Percentiles rank a stretch among this genome's conserved stretches.
Evolutionary conservation across 2,797 vertebrate species (phyloP).

Genomic region (Myotis daubentonii): DNA sequence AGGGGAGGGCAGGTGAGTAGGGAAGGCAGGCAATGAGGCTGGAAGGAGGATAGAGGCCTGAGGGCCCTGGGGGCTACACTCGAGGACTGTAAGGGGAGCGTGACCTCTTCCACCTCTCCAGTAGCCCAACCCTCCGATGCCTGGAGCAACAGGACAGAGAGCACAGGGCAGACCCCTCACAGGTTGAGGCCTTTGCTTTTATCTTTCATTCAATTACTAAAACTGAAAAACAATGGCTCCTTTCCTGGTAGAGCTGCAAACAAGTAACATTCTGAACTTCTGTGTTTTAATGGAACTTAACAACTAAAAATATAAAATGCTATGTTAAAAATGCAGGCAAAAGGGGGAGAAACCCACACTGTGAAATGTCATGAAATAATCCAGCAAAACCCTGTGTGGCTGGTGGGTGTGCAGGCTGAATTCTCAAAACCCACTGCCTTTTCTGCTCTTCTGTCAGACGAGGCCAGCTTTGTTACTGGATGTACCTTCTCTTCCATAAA

Average conservation of each 20-base stretch:
- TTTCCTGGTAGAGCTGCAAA: not conserved
- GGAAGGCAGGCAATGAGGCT: not conserved
- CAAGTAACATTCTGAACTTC: not conserved
- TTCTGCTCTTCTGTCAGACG: not conserved
- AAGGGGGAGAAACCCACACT: not conserved
- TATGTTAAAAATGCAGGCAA: not conserved
- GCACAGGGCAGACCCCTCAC: not conserved
- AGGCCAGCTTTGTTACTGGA: not conserved
- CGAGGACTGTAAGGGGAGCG: not conserved
- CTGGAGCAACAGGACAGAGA: not conserved
- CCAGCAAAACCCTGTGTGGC: not conserved
- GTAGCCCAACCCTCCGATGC: no score
- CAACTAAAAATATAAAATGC: conserved; percentile 12
- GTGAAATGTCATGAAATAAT: not conserved
- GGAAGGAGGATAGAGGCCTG: not conserved
- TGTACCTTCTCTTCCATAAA: not conserved
- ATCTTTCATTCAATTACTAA: not conserved
- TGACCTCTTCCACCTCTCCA: not conserved
- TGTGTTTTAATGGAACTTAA: not conserved
- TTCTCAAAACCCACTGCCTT: not conserved
- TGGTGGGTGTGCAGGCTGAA: not conserved
- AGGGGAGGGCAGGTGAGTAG: not conserved
- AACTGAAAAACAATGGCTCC: not conserved
- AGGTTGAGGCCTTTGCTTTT: not conserved
- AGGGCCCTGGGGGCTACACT: not conserved